These are phyloP conservation scores for Nezara viridula DNA, from an alignment of 2,888 invertebrate species.

Conservation along the genomic window DNA sequence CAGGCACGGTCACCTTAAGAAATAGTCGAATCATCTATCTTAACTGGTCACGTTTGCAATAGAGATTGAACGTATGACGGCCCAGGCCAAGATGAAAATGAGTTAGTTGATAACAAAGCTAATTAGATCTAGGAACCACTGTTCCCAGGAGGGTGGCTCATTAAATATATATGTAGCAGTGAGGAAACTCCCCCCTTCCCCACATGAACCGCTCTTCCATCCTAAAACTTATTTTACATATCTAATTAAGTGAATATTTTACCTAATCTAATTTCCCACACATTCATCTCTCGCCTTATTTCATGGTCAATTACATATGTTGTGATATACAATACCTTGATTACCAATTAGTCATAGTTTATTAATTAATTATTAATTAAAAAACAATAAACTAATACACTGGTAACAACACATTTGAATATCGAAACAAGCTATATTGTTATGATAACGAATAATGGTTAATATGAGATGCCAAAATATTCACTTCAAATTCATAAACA, in stretches of 20 bases:
- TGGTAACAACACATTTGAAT: too few species aligned
- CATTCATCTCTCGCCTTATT: background rate
- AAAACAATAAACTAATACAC: too few species aligned
- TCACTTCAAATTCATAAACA: too few species aligned
- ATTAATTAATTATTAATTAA: too few species aligned
- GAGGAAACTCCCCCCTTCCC: background rate
- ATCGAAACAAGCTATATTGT: too few species aligned
- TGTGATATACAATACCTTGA: background rate
- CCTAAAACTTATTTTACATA: background rate
- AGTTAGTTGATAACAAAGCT: slow-evolving; percentile 55
- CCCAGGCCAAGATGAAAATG: slow-evolving; percentile 21
- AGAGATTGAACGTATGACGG: background rate
- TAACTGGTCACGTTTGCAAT: slow-evolving; percentile 56
- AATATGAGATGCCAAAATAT: too few species aligned
- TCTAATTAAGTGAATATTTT: background rate
- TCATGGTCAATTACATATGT: background rate
- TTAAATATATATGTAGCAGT: background rate
- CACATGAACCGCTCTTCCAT: background rate
- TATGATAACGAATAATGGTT: too few species aligned
- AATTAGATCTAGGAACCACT: slow-evolving; percentile 46
- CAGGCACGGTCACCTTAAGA: slow-evolving; percentile 49
- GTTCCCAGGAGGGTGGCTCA: slow-evolving; percentile 5
- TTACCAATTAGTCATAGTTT: too few species aligned
- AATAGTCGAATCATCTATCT: slow-evolving; percentile 57
- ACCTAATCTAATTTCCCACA: background rate